A percentile compares a stretch with the other conserved stretches of the same genome.
These are phyloP conservation scores for Sarcoramphus papa DNA, from an alignment of 2,797 vertebrate genomes.

Conservation along the genomic window DNA sequence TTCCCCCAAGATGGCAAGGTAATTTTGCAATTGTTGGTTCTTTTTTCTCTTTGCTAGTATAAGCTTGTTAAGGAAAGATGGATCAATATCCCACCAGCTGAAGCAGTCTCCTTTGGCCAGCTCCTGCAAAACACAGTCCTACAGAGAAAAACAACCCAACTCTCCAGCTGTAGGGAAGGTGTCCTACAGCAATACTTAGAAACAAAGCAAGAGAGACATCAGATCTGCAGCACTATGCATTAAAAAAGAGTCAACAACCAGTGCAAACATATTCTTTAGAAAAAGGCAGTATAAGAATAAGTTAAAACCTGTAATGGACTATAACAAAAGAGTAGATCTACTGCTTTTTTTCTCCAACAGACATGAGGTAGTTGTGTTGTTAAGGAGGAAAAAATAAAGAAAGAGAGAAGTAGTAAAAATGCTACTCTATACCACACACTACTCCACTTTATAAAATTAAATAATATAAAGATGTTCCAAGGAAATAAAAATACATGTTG, in stretches of 20 bases:
- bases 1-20: neutral
- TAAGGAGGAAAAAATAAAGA: constrained; percentile 11
- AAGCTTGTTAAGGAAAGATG: neutral
- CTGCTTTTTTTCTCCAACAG: constrained; percentile 62
- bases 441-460: constrained; percentile 72
- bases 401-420: constrained; percentile 50
- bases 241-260: constrained; percentile 45
- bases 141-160: neutral
- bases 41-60: neutral
- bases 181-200: neutral
- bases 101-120: neutral
- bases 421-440: constrained; percentile 71
- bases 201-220: neutral
- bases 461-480: constrained; percentile 62
- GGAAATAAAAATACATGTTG: constrained; percentile 64
- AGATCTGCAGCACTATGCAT: neutral
- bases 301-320: constrained; percentile 48
- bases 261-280: constrained; percentile 61
- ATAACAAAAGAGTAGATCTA: constrained; percentile 42
- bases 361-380: constrained; percentile 81
- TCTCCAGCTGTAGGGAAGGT: neutral
- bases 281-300: constrained; percentile 65
- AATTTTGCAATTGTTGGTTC: neutral
- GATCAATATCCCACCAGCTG: neutral
- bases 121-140: neutral